Evolutionary conservation across 2,888 invertebrate genomes (phyloP).

Genomic region (Argynnis bischoffii): DNA sequence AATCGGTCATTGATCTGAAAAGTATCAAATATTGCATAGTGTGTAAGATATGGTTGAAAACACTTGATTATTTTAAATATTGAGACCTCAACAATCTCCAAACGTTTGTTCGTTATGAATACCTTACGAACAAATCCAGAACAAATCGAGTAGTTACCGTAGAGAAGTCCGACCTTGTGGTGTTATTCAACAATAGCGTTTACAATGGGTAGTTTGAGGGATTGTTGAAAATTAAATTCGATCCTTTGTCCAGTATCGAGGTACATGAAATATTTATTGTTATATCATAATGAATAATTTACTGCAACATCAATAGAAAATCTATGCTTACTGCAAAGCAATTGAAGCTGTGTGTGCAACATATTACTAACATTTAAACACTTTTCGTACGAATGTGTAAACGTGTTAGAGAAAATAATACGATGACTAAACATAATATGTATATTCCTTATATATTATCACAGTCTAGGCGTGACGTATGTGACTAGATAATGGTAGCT

Average conservation of each 20-base stretch:
- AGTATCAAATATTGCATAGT: conserved; percentile 5
- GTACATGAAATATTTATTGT: not conserved
- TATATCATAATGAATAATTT: not conserved
- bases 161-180: conserved; percentile 19
- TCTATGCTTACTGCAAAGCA: not conserved
- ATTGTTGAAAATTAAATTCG: conserved; percentile 35
- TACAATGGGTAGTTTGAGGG: conserved; percentile 30
- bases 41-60: conserved; percentile 2
- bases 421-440: too few species aligned
- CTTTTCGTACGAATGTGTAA: too few species aligned
- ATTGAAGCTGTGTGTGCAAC: not conserved
- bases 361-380: too few species aligned
- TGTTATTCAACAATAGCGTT: conserved; percentile 19
- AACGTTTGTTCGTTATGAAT: not conserved
- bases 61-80: too few species aligned
- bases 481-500: too few species aligned
- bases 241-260: conserved; percentile 20
- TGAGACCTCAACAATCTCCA: not conserved
- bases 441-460: too few species aligned
- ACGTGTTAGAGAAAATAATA: too few species aligned
- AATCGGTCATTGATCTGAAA: conserved; percentile 26
- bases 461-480: too few species aligned
- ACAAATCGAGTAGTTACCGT: conserved; percentile 1
- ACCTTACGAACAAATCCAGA: not conserved
- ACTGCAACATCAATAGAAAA: not conserved